These are phyloP conservation scores for Gouania willdenowi DNA, from an alignment of 2,797 vertebrate species.

Conservation along the genomic window DNA sequence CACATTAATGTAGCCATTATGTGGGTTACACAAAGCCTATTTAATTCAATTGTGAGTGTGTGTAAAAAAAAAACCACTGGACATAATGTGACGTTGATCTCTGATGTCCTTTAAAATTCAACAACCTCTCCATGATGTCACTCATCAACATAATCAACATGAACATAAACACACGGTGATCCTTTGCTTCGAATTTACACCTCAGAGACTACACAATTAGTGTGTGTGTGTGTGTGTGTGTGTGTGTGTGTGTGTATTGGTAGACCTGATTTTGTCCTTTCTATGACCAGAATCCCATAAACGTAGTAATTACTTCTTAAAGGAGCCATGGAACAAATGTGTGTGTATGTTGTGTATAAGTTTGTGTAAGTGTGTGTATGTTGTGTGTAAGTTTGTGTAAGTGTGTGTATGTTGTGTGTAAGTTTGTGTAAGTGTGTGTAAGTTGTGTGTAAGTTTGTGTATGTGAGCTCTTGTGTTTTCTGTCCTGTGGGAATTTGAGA, in stretches of 20 bases:
- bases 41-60: conserved; percentile 30
- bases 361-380: no score
- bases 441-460: no score
- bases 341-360: no score
- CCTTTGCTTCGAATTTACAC: conserved; percentile 31
- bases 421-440: no score
- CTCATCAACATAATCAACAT: no score
- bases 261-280: conserved; percentile 26
- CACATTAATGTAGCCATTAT: conserved; percentile 16
- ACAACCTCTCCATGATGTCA: conserved; percentile 16
- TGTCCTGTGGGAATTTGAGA: no score
- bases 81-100: conserved; percentile 9
- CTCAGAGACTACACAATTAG: conserved; percentile 35
- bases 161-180: conserved; percentile 37
- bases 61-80: conserved; percentile 8
- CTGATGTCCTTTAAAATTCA: conserved; percentile 13
- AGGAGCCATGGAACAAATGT: conserved; percentile 21
- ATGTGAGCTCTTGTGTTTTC: no score
- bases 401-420: conserved; percentile 8
- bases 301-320: conserved; percentile 36
- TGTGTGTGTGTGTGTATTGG: conserved; percentile 10
- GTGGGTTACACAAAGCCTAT: conserved; percentile 18
- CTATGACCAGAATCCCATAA: conserved; percentile 51
- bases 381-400: conserved; percentile 12
- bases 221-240: conserved; percentile 13